Conservation (phyloP, 2,888 invertebrate species). For the Cosmia trapezina region DNA sequence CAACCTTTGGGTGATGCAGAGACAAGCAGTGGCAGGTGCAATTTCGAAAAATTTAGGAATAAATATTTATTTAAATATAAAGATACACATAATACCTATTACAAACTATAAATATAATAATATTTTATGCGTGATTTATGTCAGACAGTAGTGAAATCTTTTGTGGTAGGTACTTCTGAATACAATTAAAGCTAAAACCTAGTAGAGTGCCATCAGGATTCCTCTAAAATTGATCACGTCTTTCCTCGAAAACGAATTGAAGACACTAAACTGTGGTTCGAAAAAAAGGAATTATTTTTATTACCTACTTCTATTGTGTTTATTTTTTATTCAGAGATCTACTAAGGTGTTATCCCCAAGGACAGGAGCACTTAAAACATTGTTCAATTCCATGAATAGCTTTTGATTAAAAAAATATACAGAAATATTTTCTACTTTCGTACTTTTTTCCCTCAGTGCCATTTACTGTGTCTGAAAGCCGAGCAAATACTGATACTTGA, state of each 20-base stretch:
- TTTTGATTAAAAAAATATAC: constrained; percentile 3
- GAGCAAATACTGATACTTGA: constrained; percentile 47
- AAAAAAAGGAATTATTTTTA: background rate
- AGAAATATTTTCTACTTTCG: constrained; percentile 17
- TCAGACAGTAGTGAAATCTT: background rate
- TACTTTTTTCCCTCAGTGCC: background rate
- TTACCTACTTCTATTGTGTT: constrained; percentile 9
- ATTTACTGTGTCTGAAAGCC: constrained; percentile 38
- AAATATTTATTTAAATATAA: too few relatives aligned
- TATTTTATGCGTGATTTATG: background rate
- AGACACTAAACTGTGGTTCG: background rate
- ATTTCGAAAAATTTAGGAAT: too few relatives aligned
- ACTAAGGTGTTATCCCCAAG: background rate
- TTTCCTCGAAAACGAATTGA: constrained; percentile 15
- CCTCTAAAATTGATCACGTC: constrained; percentile 1
- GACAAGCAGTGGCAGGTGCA: too few relatives aligned
- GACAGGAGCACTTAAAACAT: constrained; percentile 6
- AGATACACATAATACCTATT: too few relatives aligned
- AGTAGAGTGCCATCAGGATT: background rate
- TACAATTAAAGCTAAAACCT: constrained; percentile 7
- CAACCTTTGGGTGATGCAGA: too few relatives aligned
- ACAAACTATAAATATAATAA: too few relatives aligned
- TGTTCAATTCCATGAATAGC: constrained; percentile 7
- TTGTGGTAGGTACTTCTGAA: background rate
- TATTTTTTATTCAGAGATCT: constrained; percentile 4